Percentiles rank a stretch among this genome's conserved stretches.
Conservation (phyloP, 2,797 vertebrate genomes). For the Coccyzus lansbergi region DNA sequence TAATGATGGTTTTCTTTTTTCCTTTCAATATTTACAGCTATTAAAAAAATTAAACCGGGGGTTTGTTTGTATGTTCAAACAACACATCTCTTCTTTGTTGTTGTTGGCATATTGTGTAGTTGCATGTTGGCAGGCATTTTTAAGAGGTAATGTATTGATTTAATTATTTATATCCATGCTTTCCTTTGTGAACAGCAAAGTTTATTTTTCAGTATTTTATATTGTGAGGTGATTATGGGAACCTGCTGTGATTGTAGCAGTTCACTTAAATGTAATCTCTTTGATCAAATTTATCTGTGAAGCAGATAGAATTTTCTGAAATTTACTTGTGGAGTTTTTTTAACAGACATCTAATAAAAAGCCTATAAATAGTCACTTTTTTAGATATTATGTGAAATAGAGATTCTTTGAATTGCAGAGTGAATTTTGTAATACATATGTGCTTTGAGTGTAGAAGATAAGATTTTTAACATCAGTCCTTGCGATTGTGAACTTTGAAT, state of each 20-base stretch:
- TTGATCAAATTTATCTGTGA: conserved; percentile 38
- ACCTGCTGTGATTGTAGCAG: conserved; percentile 18
- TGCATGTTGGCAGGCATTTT: background rate
- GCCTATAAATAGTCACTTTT: background rate
- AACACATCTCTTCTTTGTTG: background rate
- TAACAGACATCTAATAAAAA: conserved; percentile 42
- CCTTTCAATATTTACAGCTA: background rate
- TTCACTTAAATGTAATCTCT: conserved; percentile 21
- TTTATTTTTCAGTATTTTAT: conserved; percentile 50
- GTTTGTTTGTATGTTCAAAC: background rate
- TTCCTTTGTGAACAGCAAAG: conserved; percentile 6
- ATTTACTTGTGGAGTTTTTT: background rate
- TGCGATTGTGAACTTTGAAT: background rate
- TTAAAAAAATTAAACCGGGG: background rate
- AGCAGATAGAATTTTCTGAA: conserved; percentile 9
- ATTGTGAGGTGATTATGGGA: conserved; percentile 9
- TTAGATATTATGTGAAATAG: background rate
- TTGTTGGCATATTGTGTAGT: background rate
- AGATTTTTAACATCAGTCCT: background rate
- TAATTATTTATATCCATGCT: background rate
- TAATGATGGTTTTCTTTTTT: background rate
- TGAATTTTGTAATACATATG: background rate
- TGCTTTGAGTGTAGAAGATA: background rate
- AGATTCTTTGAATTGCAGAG: background rate
- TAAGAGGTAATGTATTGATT: background rate